Base-by-base conservation (phyloP, 53 echinoderm and acorn worm genomes). In the Temnopleurus reevesii region DNA sequence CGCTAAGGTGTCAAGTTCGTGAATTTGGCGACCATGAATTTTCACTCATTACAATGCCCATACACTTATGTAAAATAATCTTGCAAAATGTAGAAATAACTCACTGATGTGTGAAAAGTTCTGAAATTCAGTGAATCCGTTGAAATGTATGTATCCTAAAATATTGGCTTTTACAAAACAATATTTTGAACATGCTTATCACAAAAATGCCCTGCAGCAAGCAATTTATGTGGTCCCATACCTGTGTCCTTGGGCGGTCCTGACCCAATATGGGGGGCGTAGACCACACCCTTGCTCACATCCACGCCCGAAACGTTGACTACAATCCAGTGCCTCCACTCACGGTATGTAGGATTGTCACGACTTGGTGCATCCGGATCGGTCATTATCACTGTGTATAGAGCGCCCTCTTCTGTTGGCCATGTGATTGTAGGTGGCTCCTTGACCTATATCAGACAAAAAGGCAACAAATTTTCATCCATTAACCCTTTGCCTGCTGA, bases 341-440 rank as follows among this genome's bases (percentile, higher is more conserved):
- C 98, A 25, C 98, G 77, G 55, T 86, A 94, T 47, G 91, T 98
- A 13, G 95, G 98, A 19, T 93, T 18, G 23, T 77, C 47, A 21
- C 98, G 90, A 33, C 95, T 95, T 26, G 98, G 98, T 21, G 95
- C 97, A 81, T 97, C 97, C 4, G 98, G 98, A 90, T 98, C 98
- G 4, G 94, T 94, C 98, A 95, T 93, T 30, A 98, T 49, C 19
- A 98, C 90, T 26, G 98, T 94, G 81, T 98, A 98, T 28, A 93
- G 90, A 25, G 92, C 93, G 44, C 93, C 95, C 64, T 90, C 93
- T 83, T 95, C 98, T 17, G 90, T 80, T 29, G 90, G 84, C 94
- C 94, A 98, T 30, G 93, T 89, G 38, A 98, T 81, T 15, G 86
- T 76, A 26, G 96, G 96, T 19, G 81, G 79, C 23, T 91, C 93